Evolutionary conservation across 2,888 invertebrate genomes (phyloP).

Genomic region (Nephrotoma appendiculata): DNA sequence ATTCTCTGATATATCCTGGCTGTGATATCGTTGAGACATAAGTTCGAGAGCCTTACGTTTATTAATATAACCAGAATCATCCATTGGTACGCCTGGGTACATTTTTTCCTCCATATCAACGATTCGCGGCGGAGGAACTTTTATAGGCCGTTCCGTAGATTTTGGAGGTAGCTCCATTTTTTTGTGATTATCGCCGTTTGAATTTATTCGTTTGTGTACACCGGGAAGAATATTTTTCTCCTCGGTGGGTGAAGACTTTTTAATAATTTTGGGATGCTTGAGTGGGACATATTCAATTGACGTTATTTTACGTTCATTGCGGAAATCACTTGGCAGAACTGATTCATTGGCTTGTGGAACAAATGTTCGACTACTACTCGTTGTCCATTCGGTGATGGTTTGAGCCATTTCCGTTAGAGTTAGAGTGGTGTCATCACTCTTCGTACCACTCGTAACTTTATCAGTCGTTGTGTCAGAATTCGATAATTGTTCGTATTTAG

Average conservation of each 20-base stretch:
- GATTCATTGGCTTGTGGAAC: constrained; percentile 41
- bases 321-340: constrained; percentile 13
- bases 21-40: constrained; percentile 41
- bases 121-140: constrained; percentile 29
- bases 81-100: constrained; percentile 17
- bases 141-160: constrained; percentile 30
- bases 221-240: constrained; percentile 24
- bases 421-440: constrained; percentile 65
- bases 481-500: constrained; percentile 44
- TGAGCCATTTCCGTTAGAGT: constrained; percentile 57
- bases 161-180: constrained; percentile 13
- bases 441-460: constrained; percentile 48
- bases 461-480: constrained; percentile 41
- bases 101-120: constrained; percentile 16
- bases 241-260: constrained; percentile 22
- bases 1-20: constrained; percentile 40
- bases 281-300: constrained; percentile 26
- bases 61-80: constrained; percentile 17
- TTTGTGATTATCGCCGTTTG: constrained; percentile 17
- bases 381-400: constrained; percentile 73
- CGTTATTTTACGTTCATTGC: constrained; percentile 14
- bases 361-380: constrained; percentile 62
- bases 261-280: constrained; percentile 23
- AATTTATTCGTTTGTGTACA: constrained; percentile 24
- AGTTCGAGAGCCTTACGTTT: constrained; percentile 38